Base-by-base conservation (phyloP, 2,797 vertebrate genomes). In the Enteromius unitaeniatus region DNA sequence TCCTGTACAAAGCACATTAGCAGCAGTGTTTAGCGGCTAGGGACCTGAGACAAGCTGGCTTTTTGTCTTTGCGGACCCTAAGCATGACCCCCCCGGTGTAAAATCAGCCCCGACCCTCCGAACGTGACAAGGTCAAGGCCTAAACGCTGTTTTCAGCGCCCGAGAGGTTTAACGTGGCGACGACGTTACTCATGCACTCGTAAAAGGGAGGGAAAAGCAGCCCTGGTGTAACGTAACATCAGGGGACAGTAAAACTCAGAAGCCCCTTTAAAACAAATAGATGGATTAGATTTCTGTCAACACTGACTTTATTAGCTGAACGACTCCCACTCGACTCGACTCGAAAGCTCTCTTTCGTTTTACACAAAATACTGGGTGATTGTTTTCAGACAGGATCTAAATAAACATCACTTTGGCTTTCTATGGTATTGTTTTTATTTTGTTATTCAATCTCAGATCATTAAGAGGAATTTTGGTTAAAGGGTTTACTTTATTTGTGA, bases 61-160 rank as follows among this genome's bases (percentile, higher is more conserved):
- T 91, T 93, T 94, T 92, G 93, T 93, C 82, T 85, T 62, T n/a
- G 49, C 0, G 60, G 84, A 70, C 78, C 81, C 84, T 67, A 89
- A 55, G 87, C 90, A 89, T 91, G 93, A 93, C 91, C 89, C 79
- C 83, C 87, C 89, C 87, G 88, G 78, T 93, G 92, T 94, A 93
- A 92, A 91, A 92, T 89, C 70, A 84, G 49, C 73, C 78, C 81
- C 42, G 42, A 45, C 75, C 85, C 89, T 89, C 91, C 74, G 78
- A 93, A 93, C 92, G 91, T 91, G 92, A 95, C 93, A 92, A 91
- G 94, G 95, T 95, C 92, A 95, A 90, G 86, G 92, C 93, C 92
- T 92, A 93, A 89, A 91, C 90, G 87, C 90, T 90, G 91, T 89
- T 87, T 88, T 90, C 86, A 91, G 90, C 88, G 88, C n/a, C 51